Evolutionary conservation across 2,888 invertebrate species (phyloP).

Genomic region (Pyrrhia umbra): DNA sequence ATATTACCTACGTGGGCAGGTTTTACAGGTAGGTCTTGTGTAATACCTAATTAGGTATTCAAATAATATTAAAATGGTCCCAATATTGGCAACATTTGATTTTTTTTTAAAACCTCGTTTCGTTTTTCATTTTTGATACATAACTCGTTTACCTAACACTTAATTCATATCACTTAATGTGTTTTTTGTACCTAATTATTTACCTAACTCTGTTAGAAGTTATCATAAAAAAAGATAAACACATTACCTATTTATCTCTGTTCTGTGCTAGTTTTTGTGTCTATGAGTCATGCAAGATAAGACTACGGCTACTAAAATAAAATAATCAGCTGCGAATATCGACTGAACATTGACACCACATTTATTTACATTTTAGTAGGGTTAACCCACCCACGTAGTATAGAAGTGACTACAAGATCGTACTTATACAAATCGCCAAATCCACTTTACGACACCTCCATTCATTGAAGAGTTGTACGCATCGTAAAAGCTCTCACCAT

Average conservation of each 20-base stretch:
- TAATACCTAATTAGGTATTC: no score
- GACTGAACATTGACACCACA: constrained; percentile 9
- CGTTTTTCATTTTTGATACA: no score
- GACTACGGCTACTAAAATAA: constrained; percentile 5
- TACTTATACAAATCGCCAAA: constrained; percentile 70
- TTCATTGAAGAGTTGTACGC: constrained; percentile 79
- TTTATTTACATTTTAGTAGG: constrained; percentile 34
- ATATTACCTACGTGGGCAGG: not conserved
- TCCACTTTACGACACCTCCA: constrained; percentile 82
- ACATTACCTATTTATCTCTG: not conserved
- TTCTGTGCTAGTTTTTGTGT: constrained; percentile 7
- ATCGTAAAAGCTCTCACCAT: constrained; percentile 79
- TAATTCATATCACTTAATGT: no score
- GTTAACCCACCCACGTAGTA: constrained; percentile 33
- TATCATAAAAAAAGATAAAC: constrained; percentile 13
- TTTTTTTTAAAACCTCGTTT: no score
- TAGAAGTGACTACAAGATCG: constrained; percentile 50
- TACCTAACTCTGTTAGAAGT: no score
- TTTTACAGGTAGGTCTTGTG: not conserved
- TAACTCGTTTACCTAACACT: no score
- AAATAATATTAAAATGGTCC: no score
- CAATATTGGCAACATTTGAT: no score
- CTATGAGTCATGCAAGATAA: constrained; percentile 29
- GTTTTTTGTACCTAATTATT: no score
- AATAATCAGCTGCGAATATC: constrained; percentile 11